Base-by-base conservation (phyloP, 2,113 vertebrate genomes). In the Eubucco bourcierii region DNA sequence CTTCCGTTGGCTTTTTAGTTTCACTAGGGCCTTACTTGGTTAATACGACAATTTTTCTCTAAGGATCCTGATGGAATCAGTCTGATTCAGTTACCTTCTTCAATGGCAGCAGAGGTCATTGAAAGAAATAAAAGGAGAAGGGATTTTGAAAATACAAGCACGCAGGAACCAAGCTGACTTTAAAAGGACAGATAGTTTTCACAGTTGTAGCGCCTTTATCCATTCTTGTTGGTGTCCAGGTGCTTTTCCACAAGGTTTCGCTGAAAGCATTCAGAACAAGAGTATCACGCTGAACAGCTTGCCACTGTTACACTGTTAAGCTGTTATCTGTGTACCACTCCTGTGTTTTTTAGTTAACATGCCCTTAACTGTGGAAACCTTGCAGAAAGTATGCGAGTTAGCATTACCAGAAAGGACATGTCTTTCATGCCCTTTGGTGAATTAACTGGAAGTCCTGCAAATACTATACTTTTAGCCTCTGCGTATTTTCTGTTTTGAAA, bases 361-460 rank as follows among this genome's bases (percentile, higher is more conserved):
- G 31, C 11, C 15, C 13, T 63, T 8, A 85, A 33, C 3, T 4
- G 1, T 29, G 55, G 17, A 86, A 33, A 13, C 11, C 1, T 0
- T 1, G 0, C 39, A 24, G 33, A 27, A 37, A 27, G 7, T 64
- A 24, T 1, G 13, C 12, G 19, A 20, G 31, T 52, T 88, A 6
- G 3, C 41, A 10, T 61, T 93, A 16, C 9, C 24, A 64, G 39
- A 58, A 9, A 12, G n/a, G 5, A 2, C 12, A 3, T 44, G 4
- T 41, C 7, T 84, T 68, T 60, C 20, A 47, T 52, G 9, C 20
- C 18, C 12, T 46, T 1, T 50, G 19, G 9, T 74, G 27, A 87
- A 78, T 74, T 52, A 76, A 9, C 10, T 80, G 46, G 15, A 18
- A 66, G 1, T 66, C 33, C 12, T 66, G 23, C 17, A 71, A 66